Conservation (phyloP, 2,113 vertebrate species). For the Kryptolebias marmoratus region DNA sequence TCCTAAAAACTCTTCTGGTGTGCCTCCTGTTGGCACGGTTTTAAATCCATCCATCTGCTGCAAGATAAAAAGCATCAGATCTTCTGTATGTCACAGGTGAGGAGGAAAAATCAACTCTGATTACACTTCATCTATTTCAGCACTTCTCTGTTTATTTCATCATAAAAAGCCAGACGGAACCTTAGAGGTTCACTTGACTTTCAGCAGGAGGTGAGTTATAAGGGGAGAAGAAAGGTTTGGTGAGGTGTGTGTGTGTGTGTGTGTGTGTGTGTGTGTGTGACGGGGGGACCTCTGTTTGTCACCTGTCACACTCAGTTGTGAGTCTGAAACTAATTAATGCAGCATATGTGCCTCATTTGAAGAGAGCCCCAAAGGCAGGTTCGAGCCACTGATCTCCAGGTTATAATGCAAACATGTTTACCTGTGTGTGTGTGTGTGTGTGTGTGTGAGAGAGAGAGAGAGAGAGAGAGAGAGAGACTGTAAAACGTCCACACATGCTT, state of each 20-base stretch:
- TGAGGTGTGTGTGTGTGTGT: neutral
- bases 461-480: too few relatives aligned
- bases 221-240: slow-evolving; percentile 26
- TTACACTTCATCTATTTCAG: slow-evolving; percentile 44
- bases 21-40: slow-evolving; percentile 1
- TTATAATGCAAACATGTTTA: slow-evolving; percentile 20
- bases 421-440: neutral
- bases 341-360: slow-evolving; percentile 70
- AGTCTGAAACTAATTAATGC: slow-evolving; percentile 74
- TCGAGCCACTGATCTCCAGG: slow-evolving; percentile 16
- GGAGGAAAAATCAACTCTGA: slow-evolving; percentile 12
- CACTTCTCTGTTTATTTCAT: slow-evolving; percentile 35
- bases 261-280: neutral
- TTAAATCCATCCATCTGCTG: slow-evolving; percentile 8
- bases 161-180: slow-evolving; percentile 49
- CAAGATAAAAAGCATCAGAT: slow-evolving; percentile 30
- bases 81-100: slow-evolving; percentile 26
- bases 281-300: slow-evolving; percentile 32
- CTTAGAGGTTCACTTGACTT: slow-evolving; percentile 54
- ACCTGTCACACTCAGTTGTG: slow-evolving; percentile 55
- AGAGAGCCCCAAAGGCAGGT: slow-evolving; percentile 48
- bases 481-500: too few relatives aligned
- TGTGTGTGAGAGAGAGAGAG: neutral
- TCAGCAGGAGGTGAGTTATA: slow-evolving; percentile 49
- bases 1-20: neutral